Evolutionary conservation across 2,113 vertebrate species (phyloP), one percentile per base, ranked within the genome.

Genomic region (Pachyramphus minor): DNA sequence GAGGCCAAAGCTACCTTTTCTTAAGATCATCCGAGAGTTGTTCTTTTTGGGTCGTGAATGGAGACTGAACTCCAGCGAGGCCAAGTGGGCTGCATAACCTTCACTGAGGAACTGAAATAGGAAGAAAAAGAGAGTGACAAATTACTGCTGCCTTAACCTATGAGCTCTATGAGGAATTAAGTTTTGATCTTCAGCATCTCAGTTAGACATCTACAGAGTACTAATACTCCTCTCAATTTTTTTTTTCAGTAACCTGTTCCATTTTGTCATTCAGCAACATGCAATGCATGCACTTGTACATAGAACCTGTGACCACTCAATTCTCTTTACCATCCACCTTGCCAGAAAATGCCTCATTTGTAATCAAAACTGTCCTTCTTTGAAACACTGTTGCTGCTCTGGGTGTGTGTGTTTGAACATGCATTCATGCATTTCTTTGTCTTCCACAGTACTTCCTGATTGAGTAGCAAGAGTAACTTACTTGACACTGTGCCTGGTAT

Each of bases 401-500:
- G 17, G 19, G 15, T 19, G 24, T 9, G 20, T 24, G 25, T 15
- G 37, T 71, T 55, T 66, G 55, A 8, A 4, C 8, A 9, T 24
- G n/a, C 68, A 33, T 68, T 47, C 50, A 52, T 1, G 3, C 23
- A 7, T 14, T 8, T 53, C 55, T 50, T 68, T 27, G 9, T 25
- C 28, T n/a, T 68, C 64, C 31, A 23, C 5, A 37, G 23, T 39
- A 71, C 69, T 72, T 83, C 50, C 55, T 71, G 16, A 72, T 0
- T 25, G 37, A 84, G 41, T 25, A 87, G n/a, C 41, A 73, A 42
- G 49, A 85, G 35, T 90, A 66, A 89, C 95, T 81, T 97, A 99
- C 99, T 98, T 99, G 99, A 97, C 99, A 99, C 90, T 99, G 99
- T 42, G 98, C 98, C 93, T 99, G 99, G 97, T 99, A 99, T 89